These are phyloP conservation scores for Xiphophorus birchmanni DNA, from an alignment of 2,797 vertebrate species.

Conservation along the genomic window DNA sequence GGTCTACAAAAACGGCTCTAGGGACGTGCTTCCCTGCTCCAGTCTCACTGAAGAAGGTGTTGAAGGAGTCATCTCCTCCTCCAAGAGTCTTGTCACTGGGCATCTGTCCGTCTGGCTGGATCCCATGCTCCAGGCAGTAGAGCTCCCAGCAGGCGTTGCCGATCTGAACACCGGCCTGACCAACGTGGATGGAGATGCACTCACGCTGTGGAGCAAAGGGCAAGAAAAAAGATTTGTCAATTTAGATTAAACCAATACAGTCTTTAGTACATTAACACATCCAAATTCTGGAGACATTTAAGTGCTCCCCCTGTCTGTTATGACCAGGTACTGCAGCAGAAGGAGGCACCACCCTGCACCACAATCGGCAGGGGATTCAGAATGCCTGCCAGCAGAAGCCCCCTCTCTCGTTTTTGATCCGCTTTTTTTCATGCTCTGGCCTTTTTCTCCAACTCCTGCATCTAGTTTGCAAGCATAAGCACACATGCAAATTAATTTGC, in stretches of 20 bases:
- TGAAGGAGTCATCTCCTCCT: conserved; percentile 64
- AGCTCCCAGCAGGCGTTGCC: conserved; percentile 58
- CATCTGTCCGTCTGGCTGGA: conserved; percentile 61
- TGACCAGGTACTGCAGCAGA: conserved; percentile 40
- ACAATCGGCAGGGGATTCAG: conserved; percentile 39
- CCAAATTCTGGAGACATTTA: not conserved
- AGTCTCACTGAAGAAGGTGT: conserved; percentile 73
- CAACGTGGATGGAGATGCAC: not conserved
- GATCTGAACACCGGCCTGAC: conserved; percentile 16
- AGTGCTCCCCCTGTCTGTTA: conserved; percentile 46
- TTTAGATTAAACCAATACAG: not conserved
- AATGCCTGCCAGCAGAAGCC: conserved; percentile 39
- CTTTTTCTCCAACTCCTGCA: conserved; percentile 5
- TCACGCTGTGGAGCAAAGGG: conserved; percentile 13
- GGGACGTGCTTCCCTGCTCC: conserved; percentile 68
- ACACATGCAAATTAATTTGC: conserved; percentile 53
- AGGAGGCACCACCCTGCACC: conserved; percentile 67
- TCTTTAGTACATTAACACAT: conserved; percentile 54
- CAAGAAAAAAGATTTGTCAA: not conserved
- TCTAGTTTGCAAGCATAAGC: conserved; percentile 25
- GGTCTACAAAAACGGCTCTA: conserved; percentile 69
- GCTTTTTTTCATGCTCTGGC: conserved; percentile 26
- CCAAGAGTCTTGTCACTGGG: conserved; percentile 61
- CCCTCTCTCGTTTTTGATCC: conserved; percentile 19
- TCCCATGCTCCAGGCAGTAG: conserved; percentile 4